These are phyloP conservation scores for Drosophila kanekoi DNA, from an alignment of 2,888 invertebrate genomes.

Conservation along the genomic window DNA sequence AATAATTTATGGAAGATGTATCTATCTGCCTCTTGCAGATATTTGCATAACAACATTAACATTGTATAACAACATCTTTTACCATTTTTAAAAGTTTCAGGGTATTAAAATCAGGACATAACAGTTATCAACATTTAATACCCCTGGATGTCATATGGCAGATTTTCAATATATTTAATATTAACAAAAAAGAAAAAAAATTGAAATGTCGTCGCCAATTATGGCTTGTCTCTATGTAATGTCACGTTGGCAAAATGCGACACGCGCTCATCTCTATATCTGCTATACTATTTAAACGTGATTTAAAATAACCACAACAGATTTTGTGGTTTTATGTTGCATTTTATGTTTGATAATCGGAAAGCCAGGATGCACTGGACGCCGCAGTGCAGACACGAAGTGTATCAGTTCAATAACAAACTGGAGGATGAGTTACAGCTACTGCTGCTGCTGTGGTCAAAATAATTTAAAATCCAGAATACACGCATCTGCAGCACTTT, in stretches of 20 bases:
- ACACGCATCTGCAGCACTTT: constrained; percentile 33
- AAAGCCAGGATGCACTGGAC: constrained; percentile 33
- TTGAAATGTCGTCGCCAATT: too few species aligned
- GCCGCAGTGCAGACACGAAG: constrained; percentile 35
- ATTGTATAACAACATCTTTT: too few species aligned
- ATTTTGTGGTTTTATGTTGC: constrained; percentile 75
- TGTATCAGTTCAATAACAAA: constrained; percentile 32
- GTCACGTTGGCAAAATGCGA: neutral
- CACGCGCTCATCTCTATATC: constrained; percentile 12
- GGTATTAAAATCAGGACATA: too few species aligned
- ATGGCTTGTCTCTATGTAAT: neutral
- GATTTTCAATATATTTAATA: too few species aligned
- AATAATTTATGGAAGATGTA: too few species aligned
- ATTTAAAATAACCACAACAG: constrained; percentile 76
- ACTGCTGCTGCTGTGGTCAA: constrained; percentile 47
- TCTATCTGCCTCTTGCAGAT: too few species aligned
- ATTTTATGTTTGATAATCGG: constrained; percentile 71
- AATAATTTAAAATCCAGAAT: constrained; percentile 62
- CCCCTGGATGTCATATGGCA: too few species aligned
- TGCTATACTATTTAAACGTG: constrained; percentile 65
- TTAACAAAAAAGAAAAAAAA: too few species aligned
- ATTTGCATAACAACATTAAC: too few species aligned
- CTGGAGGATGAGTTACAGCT: constrained; percentile 11
- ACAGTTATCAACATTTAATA: too few species aligned
- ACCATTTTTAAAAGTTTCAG: too few species aligned